A percentile compares a stretch with the other conserved stretches of the same genome.
Evolutionary conservation across 2,113 vertebrate species (phyloP).

Genomic region (Marmota flaviventris): DNA sequence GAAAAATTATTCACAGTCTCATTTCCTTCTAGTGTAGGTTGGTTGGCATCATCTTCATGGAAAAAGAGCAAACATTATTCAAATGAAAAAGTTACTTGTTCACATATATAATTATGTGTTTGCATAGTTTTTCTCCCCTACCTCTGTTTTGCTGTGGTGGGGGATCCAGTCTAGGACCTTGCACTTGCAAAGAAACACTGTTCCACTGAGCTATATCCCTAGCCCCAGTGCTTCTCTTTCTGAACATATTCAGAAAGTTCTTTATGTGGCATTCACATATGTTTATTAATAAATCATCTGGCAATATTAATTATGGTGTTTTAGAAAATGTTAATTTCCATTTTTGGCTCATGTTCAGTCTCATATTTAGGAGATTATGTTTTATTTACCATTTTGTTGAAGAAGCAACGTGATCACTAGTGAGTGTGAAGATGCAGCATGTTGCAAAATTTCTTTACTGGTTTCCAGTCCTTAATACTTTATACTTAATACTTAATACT

Average conservation of each 20-base stretch:
- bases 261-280: background rate
- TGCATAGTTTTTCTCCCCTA: background rate
- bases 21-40: background rate
- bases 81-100: constrained; percentile 50
- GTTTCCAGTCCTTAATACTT: background rate
- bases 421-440: background rate
- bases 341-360: background rate
- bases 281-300: background rate
- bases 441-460: background rate
- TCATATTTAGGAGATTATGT: background rate
- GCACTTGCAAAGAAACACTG: background rate
- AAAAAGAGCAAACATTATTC: background rate
- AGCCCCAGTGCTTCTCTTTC: background rate
- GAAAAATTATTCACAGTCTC: background rate
- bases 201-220: background rate
- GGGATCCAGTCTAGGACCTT: background rate
- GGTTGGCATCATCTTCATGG: constrained; percentile 55
- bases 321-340: constrained; percentile 32
- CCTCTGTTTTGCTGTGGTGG: background rate
- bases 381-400: background rate
- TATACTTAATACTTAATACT: too few species aligned
- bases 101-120: background rate
- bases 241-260: constrained; percentile 24
- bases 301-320: background rate
- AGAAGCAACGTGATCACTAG: background rate